phyloP scores from a whole-genome alignment of 2,113 vertebrate genomes.

The Athene cunicularia region DNA sequence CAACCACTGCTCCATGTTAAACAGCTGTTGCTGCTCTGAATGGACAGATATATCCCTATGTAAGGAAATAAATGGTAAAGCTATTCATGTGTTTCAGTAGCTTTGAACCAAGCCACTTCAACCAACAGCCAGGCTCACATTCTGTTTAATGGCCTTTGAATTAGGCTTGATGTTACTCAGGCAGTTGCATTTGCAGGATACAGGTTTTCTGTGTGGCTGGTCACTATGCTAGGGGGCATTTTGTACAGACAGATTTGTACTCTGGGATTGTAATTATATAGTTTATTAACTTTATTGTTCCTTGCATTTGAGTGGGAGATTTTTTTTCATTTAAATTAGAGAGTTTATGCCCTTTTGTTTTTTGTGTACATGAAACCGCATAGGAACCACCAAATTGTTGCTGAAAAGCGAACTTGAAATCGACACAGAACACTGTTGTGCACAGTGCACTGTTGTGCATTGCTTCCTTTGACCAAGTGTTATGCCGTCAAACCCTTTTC shows the following conservation, averaged over 20 bases:
- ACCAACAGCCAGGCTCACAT: background rate
- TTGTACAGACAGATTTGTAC: background rate
- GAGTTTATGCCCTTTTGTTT: background rate
- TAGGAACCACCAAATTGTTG: background rate
- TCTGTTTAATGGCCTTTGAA: background rate
- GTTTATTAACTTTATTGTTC: background rate
- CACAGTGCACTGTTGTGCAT: background rate
- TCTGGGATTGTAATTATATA: background rate
- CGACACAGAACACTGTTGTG: background rate
- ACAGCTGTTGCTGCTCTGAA: background rate
- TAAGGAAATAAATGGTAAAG: background rate
- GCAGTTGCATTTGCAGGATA: background rate
- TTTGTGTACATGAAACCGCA: background rate
- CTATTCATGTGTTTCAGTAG: background rate
- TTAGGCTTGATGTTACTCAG: background rate
- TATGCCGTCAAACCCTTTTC: background rate
- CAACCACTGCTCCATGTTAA: background rate
- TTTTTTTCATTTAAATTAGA: background rate
- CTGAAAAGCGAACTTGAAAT: background rate
- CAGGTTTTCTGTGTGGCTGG: background rate
- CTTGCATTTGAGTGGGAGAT: background rate
- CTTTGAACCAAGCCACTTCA: background rate
- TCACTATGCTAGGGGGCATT: background rate
- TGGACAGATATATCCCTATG: background rate
- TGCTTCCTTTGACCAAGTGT: background rate